A percentile compares a stretch with the other conserved stretches of the same genome.
phyloP scores from a whole-genome alignment of 2,888 invertebrate genomes.

The Hemithea aestivaria region DNA sequence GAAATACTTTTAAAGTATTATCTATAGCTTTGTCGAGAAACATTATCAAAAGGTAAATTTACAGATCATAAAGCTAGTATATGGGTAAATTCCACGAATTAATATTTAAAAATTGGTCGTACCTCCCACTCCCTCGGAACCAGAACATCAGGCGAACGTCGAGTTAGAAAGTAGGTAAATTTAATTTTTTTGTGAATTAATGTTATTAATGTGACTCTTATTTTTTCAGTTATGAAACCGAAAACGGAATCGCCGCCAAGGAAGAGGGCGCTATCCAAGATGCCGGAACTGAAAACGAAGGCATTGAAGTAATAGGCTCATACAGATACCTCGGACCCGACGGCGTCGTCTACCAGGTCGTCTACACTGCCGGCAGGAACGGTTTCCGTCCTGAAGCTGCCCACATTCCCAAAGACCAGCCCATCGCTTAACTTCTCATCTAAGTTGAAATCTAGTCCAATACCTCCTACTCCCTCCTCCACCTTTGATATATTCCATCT shows the following conservation, averaged over 20 bases:
- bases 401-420: slow-evolving; percentile 46
- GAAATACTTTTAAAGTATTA: too few relatives aligned
- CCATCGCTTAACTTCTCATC: slow-evolving; percentile 29
- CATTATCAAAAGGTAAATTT: too few relatives aligned
- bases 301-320: slow-evolving; percentile 45
- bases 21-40: too few relatives aligned
- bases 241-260: slow-evolving; percentile 44
- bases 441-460: slow-evolving; percentile 24
- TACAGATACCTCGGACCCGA: slow-evolving; percentile 64
- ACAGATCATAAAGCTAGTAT: too few relatives aligned
- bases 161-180: too few relatives aligned
- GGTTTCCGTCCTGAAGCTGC: slow-evolving; percentile 74
- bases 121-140: too few relatives aligned
- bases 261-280: slow-evolving; percentile 43
- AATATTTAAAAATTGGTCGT: too few relatives aligned
- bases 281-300: slow-evolving; percentile 50
- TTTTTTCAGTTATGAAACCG: slow-evolving; percentile 46
- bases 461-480: slow-evolving; percentile 32
- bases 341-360: slow-evolving; percentile 63
- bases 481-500: slow-evolving; percentile 38
- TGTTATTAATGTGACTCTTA: too few relatives aligned
- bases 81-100: too few relatives aligned
- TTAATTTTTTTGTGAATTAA: too few relatives aligned
- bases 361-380: slow-evolving; percentile 71
- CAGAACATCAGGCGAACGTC: too few relatives aligned